Evolutionary conservation across 2,888 invertebrate species (phyloP), one percentile per base, ranked within the genome.

Genomic region (Chalcis sispes): DNA sequence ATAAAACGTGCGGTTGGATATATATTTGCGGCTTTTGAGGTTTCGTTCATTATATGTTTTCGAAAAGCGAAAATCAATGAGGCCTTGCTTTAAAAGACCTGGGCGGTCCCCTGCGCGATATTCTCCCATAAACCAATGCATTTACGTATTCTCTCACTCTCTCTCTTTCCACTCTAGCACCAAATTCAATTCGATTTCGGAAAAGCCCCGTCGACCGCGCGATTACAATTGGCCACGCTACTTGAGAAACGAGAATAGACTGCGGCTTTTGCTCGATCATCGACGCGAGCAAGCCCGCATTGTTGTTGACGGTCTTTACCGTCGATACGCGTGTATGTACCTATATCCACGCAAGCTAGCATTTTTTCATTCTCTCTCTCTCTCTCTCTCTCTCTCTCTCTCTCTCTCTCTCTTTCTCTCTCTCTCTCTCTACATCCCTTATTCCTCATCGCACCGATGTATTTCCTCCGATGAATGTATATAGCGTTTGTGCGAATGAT

Each of bases 1-100:
- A 23, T 1, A 13, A 18, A 10, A 50, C 32, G 29, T 32, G 71
- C 42, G 52, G 32, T 29, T 18, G n/a, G n/a, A 40, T 48, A 42
- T 65, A 56, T 42, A n/a, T 71, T 52, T 87, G 87, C 86, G 88
- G 87, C 86, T 86, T 84, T 84, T 82, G 85, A 81, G 85, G 85
- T 85, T 85, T 86, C 86, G 85, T 85, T 79, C 82, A 75, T 74
- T 77, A n/a, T n/a, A n/a, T n/a, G n/a, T n/a, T 78, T 78, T 69
- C 20, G 36, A 61, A 23, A 54, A 27, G 59, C 18, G n/a, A 48
- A 67, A 76, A 72, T 67, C 67, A 67, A 69, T 67, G 42, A 62
- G 48, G 18, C 23, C 46, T n/a, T 40, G 67, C 29, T 27, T 18
- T 13, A 27, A 72, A 77, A 46, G 54, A 46, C 50, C 69, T 73